A percentile compares a stretch with the other conserved stretches of the same genome.
Conservation (phyloP, 2,113 vertebrate species). For the Gadus macrocephalus region DNA sequence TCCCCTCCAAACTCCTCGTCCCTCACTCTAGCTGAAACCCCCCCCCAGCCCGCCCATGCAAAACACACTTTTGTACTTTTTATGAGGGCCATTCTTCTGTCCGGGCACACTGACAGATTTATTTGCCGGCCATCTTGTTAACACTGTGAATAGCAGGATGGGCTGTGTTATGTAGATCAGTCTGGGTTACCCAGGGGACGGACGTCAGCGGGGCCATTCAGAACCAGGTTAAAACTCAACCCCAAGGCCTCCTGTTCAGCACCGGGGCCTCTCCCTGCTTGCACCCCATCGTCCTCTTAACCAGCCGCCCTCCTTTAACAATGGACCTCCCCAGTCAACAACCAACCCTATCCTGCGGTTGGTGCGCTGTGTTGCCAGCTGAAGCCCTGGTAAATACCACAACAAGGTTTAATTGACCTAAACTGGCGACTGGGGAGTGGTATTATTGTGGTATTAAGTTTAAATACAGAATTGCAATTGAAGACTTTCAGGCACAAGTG, state of each 20-base stretch:
- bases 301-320: too few species aligned
- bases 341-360: constrained; percentile 14
- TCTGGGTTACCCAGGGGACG: constrained; percentile 76
- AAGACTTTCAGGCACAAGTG: constrained; percentile 17
- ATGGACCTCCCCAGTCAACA: constrained; percentile 20
- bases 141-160: constrained; percentile 69
- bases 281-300: constrained; percentile 3
- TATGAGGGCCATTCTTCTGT: constrained; percentile 67
- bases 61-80: constrained; percentile 10
- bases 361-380: constrained; percentile 48
- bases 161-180: constrained; percentile 79
- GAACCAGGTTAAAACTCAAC: constrained; percentile 60
- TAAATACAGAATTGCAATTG: constrained; percentile 39
- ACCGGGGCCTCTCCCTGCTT: neutral
- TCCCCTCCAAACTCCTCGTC: too few species aligned
- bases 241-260: constrained; percentile 35
- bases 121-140: constrained; percentile 78
- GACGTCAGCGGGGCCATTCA: constrained; percentile 59
- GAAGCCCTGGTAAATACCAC: constrained; percentile 42
- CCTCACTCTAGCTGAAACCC: neutral
- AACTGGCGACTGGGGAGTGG: constrained; percentile 25
- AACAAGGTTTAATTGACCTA: constrained; percentile 50
- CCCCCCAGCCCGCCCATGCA: neutral
- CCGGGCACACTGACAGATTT: constrained; percentile 68
- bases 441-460: constrained; percentile 14